phyloP scores from a whole-genome alignment of 2,888 invertebrate genomes.

The Ornithoptera alexandrae region DNA sequence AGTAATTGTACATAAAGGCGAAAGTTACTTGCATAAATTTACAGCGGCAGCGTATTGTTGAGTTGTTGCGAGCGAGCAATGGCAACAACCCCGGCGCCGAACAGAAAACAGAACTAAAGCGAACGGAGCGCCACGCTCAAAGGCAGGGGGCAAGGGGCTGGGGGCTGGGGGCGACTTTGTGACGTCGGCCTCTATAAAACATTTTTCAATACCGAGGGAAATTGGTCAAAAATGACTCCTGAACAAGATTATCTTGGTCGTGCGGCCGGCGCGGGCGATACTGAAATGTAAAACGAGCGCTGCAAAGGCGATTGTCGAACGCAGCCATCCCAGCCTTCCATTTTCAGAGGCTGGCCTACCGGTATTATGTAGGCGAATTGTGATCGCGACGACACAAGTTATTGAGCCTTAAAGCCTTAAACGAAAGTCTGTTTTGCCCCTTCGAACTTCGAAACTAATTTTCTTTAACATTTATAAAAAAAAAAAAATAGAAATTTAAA shows the following conservation, averaged over 20 bases:
- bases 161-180: conserved; percentile 44
- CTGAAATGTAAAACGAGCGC: conserved; percentile 36
- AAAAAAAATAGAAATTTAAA: conserved; percentile 14
- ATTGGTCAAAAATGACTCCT: conserved; percentile 70
- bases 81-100: conserved; percentile 21
- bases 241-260: conserved; percentile 62
- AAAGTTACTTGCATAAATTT: conserved; percentile 28
- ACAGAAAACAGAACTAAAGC: conserved; percentile 31
- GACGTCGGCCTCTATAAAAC: conserved; percentile 56
- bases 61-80: conserved; percentile 20
- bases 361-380: conserved; percentile 46
- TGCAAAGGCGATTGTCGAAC: conserved; percentile 48
- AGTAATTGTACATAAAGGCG: conserved; percentile 24
- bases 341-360: conserved; percentile 47
- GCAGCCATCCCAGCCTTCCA: conserved; percentile 41
- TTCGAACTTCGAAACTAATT: conserved; percentile 15
- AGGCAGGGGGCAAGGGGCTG: conserved; percentile 32
- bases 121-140: conserved; percentile 33
- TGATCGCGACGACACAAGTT: conserved; percentile 30
- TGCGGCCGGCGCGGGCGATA: conserved; percentile 35
- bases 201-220: conserved; percentile 67
- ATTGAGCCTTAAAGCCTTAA: conserved; percentile 30
- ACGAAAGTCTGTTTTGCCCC: conserved; percentile 29
- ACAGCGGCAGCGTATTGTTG: conserved; percentile 10
- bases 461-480: conserved; percentile 19